A percentile compares a stretch with the other conserved stretches of the same genome.
These are phyloP conservation scores for Odontothrips loti DNA, from an alignment of 2,888 invertebrate genomes.

Conservation along the genomic window DNA sequence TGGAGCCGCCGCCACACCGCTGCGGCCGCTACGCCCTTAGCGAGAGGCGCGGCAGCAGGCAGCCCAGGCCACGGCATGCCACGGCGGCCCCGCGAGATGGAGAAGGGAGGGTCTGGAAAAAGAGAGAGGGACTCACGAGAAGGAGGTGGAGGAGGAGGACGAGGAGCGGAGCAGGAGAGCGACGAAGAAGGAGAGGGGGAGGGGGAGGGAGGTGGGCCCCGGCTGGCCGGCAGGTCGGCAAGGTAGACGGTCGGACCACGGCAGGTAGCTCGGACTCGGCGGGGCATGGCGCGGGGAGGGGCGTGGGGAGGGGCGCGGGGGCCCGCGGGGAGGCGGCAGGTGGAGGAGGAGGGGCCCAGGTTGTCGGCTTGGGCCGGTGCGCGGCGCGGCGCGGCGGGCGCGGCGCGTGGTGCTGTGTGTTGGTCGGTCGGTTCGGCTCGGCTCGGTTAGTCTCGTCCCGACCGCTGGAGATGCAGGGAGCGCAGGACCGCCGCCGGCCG, in stretches of 20 bases:
- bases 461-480: constrained; percentile 21
- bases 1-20: not conserved
- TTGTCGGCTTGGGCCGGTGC: constrained; percentile 25
- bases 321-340: not conserved
- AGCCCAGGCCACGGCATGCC: not conserved
- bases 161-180: not conserved
- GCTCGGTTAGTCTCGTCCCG: not conserved
- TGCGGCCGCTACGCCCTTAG: not conserved
- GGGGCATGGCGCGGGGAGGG: not conserved
- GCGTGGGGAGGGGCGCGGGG: not conserved
- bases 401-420: not conserved
- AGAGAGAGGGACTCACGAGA: not conserved
- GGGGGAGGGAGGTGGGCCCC: not conserved
- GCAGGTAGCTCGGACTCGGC: not conserved
- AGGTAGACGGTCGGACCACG: not conserved
- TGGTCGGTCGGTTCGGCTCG: not conserved
- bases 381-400: not conserved
- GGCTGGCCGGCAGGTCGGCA: constrained; percentile 5
- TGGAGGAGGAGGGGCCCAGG: constrained; percentile 11
- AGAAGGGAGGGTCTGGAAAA: not conserved
- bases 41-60: not conserved
- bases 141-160: not conserved
- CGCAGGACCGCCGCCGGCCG: constrained; percentile 1
- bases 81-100: not conserved
- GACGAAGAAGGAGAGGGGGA: not conserved